phyloP scores from a whole-genome alignment of 2,888 invertebrate species.

The Polylopha cassiicola region DNA sequence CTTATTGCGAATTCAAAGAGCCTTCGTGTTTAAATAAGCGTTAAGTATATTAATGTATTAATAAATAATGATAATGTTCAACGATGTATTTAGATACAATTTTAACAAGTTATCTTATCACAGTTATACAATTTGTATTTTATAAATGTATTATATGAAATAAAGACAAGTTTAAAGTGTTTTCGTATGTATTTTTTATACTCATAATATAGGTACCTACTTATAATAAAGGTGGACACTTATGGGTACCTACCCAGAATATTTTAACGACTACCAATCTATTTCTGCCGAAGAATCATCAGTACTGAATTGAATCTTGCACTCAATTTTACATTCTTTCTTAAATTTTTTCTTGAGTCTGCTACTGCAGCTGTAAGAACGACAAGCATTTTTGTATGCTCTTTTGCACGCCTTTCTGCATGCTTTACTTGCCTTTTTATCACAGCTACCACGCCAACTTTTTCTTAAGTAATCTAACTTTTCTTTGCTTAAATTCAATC shows the following conservation, averaged over 20 bases:
- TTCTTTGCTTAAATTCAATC: not conserved
- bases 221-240: slow-evolving; percentile 26
- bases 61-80: slow-evolving; percentile 4
- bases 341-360: slow-evolving; percentile 35
- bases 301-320: slow-evolving; percentile 32
- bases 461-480: slow-evolving; percentile 1
- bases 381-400: slow-evolving; percentile 32
- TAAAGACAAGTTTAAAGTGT: slow-evolving; percentile 39
- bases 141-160: slow-evolving; percentile 60
- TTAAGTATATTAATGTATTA: not conserved
- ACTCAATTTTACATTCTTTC: slow-evolving; percentile 37
- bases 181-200: slow-evolving; percentile 30
- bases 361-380: slow-evolving; percentile 30
- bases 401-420: slow-evolving; percentile 37
- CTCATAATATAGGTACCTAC: no score
- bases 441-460: slow-evolving; percentile 29
- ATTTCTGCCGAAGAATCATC: not conserved
- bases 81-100: slow-evolving; percentile 24
- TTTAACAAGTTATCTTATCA: slow-evolving; percentile 55
- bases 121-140: slow-evolving; percentile 65
- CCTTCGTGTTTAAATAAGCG: no score
- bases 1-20: no score
- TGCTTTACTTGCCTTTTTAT: slow-evolving; percentile 30
- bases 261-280: not conserved
- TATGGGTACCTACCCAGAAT: no score